Percentiles rank a stretch among this genome's conserved stretches.
Evolutionary conservation across 1,140 invertebrate species (phyloP).

Genomic region (Apolygus lucorum): DNA sequence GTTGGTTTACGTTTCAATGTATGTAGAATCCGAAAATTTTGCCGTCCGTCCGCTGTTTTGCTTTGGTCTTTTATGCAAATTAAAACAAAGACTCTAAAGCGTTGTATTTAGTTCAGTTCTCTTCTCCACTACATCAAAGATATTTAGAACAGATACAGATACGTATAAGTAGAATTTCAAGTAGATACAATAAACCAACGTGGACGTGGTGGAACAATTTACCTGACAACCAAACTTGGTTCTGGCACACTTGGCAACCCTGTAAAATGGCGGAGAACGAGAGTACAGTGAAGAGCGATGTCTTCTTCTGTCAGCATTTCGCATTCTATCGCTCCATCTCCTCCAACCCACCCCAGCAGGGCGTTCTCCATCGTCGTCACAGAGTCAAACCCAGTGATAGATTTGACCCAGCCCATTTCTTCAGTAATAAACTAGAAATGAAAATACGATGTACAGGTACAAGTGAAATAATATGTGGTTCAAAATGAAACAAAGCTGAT

Average conservation of each 20-base stretch:
- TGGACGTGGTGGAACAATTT: not conserved
- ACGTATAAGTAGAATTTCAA: too few relatives aligned
- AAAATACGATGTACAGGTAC: not conserved
- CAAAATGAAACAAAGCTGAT: too few relatives aligned
- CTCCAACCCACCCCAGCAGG: conserved; percentile 66
- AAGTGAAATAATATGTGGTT: too few relatives aligned
- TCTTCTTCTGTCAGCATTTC: conserved; percentile 51
- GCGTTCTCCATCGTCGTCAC: conserved; percentile 45
- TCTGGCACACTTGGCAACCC: conserved; percentile 45
- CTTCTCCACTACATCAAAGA: too few relatives aligned
- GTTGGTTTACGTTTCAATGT: too few relatives aligned
- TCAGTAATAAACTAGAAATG: conserved; percentile 10
- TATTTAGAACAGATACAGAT: too few relatives aligned
- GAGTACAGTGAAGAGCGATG: conserved; percentile 48
- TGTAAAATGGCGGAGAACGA: conserved; percentile 49
- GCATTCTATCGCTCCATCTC: conserved; percentile 54
- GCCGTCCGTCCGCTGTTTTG: too few relatives aligned
- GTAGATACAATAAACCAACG: too few relatives aligned
- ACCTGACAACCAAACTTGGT: conserved; percentile 35
- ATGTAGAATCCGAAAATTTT: too few relatives aligned
- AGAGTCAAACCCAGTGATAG: conserved; percentile 60
- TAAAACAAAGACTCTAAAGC: too few relatives aligned
- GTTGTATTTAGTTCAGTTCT: too few relatives aligned
- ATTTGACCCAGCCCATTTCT: conserved; percentile 40
- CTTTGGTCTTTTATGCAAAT: too few relatives aligned